phyloP scores from a whole-genome alignment of 2,888 invertebrate species.

The Pegoplata infirma region DNA sequence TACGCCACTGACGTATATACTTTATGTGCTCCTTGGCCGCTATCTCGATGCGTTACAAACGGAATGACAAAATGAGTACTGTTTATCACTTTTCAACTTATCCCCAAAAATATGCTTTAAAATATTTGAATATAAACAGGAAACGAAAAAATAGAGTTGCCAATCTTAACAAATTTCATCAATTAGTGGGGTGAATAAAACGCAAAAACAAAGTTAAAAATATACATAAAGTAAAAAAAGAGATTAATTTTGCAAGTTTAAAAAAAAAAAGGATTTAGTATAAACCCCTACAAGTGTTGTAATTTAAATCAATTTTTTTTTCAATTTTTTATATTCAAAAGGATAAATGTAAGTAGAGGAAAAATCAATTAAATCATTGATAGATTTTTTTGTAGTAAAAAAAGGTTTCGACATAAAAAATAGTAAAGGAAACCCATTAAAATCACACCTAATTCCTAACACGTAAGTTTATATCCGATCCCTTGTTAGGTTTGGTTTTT shows the following conservation, averaged over 20 bases:
- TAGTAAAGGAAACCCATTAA: conserved; percentile 57
- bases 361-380: conserved; percentile 65
- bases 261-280: background rate
- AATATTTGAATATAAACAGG: too few relatives aligned
- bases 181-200: too few relatives aligned
- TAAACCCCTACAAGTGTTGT: conserved; percentile 25
- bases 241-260: background rate
- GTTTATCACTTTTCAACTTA: too few relatives aligned
- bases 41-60: too few relatives aligned
- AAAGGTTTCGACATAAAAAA: conserved; percentile 12
- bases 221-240: background rate
- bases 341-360: conserved; percentile 12
- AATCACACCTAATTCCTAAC: conserved; percentile 66
- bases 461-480: conserved; percentile 43
- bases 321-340: background rate
- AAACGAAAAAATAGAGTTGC: too few relatives aligned
- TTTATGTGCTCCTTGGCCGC: too few relatives aligned
- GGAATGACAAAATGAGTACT: too few relatives aligned
- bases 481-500: conserved; percentile 33
- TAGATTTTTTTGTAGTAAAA: conserved; percentile 6
- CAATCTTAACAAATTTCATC: too few relatives aligned
- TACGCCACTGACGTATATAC: too few relatives aligned
- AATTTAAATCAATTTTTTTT: conserved; percentile 25
- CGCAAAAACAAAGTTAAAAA: background rate
- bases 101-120: too few relatives aligned